Percentiles rank a stretch among this genome's conserved stretches.
phyloP scores from a whole-genome alignment of 64 coral and sea anemone species.

The Montipora cactus region DNA sequence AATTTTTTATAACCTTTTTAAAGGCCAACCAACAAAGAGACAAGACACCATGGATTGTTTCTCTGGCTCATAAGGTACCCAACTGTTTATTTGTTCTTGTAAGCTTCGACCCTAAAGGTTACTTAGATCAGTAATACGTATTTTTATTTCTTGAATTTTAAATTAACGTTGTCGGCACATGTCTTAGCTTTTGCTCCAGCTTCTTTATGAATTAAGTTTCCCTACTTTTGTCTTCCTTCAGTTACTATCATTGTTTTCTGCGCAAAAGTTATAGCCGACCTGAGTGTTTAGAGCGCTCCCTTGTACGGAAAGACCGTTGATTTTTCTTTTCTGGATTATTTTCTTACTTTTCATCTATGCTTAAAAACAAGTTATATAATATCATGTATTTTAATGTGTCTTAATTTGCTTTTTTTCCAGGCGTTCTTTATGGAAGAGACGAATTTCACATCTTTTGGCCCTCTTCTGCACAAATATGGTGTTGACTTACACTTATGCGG shows the following conservation, averaged over 20 bases:
- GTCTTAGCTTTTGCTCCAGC: too few relatives aligned
- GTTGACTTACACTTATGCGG: constrained; percentile 91
- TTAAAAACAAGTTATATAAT: too few relatives aligned
- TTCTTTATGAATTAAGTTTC: too few relatives aligned
- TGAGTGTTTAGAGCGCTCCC: too few relatives aligned
- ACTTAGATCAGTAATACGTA: too few relatives aligned
- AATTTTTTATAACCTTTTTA: not conserved
- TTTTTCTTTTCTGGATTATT: not conserved
- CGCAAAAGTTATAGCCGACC: too few relatives aligned
- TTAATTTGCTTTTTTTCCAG: not conserved
- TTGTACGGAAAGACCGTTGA: too few relatives aligned
- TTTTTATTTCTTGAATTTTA: too few relatives aligned
- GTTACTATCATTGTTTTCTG: too few relatives aligned
- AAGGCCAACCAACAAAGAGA: constrained; percentile 86
- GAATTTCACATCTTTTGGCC: constrained; percentile 71
- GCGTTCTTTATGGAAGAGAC: constrained; percentile 80
- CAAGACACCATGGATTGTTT: constrained; percentile 88
- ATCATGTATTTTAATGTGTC: not conserved
- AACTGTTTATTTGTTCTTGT: not conserved
- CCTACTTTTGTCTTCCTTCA: too few relatives aligned
- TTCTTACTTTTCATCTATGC: not conserved
- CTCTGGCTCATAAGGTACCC: constrained; percentile 87
- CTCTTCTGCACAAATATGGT: constrained; percentile 83
- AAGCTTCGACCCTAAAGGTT: too few relatives aligned
- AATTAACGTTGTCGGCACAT: too few relatives aligned